These are phyloP conservation scores for Thalassoma bifasciatum DNA, from an alignment of 2,113 vertebrate species.

Conservation along the genomic window DNA sequence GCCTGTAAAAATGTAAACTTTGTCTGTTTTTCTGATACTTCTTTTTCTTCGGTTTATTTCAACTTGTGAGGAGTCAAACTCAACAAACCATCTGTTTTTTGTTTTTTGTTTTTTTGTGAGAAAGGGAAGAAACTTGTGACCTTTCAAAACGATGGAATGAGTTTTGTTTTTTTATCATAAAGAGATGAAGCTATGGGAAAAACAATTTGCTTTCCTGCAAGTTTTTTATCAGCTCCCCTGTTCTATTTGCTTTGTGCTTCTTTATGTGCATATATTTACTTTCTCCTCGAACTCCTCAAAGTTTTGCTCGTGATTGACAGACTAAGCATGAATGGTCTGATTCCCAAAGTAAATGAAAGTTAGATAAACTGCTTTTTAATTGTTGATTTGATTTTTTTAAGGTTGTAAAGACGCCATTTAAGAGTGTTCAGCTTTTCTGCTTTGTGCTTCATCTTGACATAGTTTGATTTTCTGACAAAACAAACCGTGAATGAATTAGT, in stretches of 20 bases:
- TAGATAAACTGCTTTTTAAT: conserved; percentile 20
- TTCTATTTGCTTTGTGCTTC: neutral
- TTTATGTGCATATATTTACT: conserved; percentile 16
- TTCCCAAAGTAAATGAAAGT: neutral
- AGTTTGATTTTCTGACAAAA: conserved; percentile 16
- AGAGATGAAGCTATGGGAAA: conserved; percentile 2
- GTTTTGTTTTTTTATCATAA: neutral
- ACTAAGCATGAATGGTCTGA: conserved; percentile 1
- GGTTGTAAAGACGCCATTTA: too few relatives aligned
- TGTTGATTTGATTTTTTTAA: neutral
- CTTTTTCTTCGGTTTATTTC: neutral
- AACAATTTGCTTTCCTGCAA: neutral
- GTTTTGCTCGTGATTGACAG: conserved; percentile 21
- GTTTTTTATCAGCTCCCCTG: neutral
- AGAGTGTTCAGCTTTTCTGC: neutral
- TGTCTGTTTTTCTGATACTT: neutral
- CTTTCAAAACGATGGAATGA: conserved; percentile 21
- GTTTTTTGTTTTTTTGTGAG: too few relatives aligned
- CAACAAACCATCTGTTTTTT: neutral
- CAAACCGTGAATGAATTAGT: neutral
- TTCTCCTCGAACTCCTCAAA: neutral
- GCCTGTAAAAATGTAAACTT: conserved; percentile 15
- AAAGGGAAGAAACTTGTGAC: neutral
- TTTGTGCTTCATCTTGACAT: conserved; percentile 17
- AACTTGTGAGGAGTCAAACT: conserved; percentile 21